Percentiles rank a stretch among this genome's conserved stretches.
Conservation (phyloP, 2,113 vertebrate genomes). For the Irena cyanogastra region DNA sequence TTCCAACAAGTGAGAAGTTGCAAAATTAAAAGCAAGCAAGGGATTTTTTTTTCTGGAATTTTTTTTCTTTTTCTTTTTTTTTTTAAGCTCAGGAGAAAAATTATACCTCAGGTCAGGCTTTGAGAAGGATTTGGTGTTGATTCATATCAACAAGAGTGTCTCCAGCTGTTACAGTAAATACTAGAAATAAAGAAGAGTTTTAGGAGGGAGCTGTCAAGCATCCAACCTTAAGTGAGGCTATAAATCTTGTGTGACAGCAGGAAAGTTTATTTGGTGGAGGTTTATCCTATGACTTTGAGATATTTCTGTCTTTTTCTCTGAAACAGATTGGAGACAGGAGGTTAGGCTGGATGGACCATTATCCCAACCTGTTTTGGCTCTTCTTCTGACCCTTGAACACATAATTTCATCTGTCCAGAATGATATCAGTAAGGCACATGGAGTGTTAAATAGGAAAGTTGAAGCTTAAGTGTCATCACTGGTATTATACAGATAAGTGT, state of each 20-base stretch:
- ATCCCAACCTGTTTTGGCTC: background rate
- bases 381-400: background rate
- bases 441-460: slow-evolving; percentile 52
- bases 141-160: background rate
- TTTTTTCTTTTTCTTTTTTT: too few relatives aligned
- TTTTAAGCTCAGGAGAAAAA: background rate
- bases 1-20: background rate
- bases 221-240: background rate
- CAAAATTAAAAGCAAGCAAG: background rate
- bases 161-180: slow-evolving; percentile 27
- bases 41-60: background rate
- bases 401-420: background rate
- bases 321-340: background rate
- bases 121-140: slow-evolving; percentile 6
- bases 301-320: slow-evolving; percentile 5
- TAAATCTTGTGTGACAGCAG: slow-evolving; percentile 10
- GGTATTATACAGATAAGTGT: slow-evolving; percentile 48
- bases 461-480: slow-evolving; percentile 57
- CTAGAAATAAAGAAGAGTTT: slow-evolving; percentile 18
- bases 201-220: background rate
- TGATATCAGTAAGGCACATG: slow-evolving; percentile 9
- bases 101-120: background rate
- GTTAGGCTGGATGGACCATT: slow-evolving; percentile 2
- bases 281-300: slow-evolving; percentile 5
- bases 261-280: background rate